phyloP scores from a whole-genome alignment of 1,140 invertebrate species.

The Trinorchestia longiramus region DNA sequence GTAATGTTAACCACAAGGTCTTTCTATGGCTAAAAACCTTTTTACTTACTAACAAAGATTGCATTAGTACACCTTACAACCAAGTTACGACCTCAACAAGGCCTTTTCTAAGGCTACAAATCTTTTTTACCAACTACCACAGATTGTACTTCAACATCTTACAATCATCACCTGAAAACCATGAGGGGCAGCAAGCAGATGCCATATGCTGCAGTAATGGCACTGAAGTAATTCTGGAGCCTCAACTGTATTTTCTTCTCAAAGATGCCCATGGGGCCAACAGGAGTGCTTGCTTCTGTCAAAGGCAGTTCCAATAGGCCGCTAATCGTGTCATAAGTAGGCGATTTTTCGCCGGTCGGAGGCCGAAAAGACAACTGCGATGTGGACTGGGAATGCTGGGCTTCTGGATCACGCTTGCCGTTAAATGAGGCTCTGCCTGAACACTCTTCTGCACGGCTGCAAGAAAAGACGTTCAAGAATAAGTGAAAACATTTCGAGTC shows the following conservation, averaged over 20 bases:
- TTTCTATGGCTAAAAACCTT: background rate
- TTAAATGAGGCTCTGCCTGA: background rate
- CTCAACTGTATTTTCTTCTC: slow-evolving; percentile 39
- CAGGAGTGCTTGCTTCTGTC: background rate
- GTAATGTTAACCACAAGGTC: background rate
- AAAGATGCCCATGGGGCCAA: background rate
- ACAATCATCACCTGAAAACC: background rate
- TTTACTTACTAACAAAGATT: background rate
- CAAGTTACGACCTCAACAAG: too few species aligned
- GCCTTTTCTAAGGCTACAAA: background rate
- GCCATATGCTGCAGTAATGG: background rate
- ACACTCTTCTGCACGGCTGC: background rate
- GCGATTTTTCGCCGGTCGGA: background rate
- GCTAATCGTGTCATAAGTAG: slow-evolving; percentile 40
- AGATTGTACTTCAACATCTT: too few species aligned
- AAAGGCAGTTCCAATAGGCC: slow-evolving; percentile 25
- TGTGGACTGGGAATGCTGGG: background rate
- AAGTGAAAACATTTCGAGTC: background rate
- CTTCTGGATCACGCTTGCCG: background rate
- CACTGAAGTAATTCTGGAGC: background rate
- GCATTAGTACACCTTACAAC: background rate
- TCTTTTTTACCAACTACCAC: background rate
- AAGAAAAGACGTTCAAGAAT: background rate
- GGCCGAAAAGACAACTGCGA: background rate
- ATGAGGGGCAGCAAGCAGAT: slow-evolving; percentile 26